phyloP scores from a whole-genome alignment of 1,140 invertebrate species.

The Zaprionus davidi region DNA sequence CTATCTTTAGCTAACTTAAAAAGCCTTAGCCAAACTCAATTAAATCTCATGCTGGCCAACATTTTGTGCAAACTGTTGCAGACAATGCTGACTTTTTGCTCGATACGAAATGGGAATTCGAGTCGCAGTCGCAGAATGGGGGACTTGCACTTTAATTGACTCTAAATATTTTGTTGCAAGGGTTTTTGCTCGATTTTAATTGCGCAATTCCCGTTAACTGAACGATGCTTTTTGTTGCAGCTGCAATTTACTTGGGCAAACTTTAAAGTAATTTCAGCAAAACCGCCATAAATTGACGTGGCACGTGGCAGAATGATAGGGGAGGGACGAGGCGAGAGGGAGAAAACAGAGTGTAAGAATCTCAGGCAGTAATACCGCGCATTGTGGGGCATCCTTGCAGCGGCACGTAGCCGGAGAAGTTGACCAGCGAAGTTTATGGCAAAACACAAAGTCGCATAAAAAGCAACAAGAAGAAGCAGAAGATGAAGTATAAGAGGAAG shows the following conservation, averaged over 20 bases:
- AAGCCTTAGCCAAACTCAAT: not conserved
- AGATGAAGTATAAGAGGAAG: not conserved
- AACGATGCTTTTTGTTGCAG: conserved; percentile 53
- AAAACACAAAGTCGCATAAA: conserved; percentile 68
- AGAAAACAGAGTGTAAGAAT: not conserved
- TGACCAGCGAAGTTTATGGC: conserved; percentile 63
- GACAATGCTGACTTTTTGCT: conserved; percentile 1
- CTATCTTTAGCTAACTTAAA: too few relatives aligned
- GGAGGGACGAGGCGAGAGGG: not conserved
- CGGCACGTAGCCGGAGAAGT: conserved; percentile 51
- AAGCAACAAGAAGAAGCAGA: conserved; percentile 35
- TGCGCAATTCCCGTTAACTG: conserved; percentile 58
- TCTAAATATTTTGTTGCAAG: conserved; percentile 74
- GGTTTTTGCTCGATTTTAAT: conserved; percentile 65
- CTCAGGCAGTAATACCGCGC: not conserved
- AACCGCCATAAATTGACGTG: conserved; percentile 63
- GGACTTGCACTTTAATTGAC: conserved; percentile 62
- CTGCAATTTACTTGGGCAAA: conserved; percentile 45
- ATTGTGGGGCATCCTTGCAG: conserved; percentile 26
- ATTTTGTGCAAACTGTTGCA: conserved; percentile 26
- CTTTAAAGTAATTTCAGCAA: conserved; percentile 72
- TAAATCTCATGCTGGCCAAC: conserved; percentile 1
- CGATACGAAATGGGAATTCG: not conserved
- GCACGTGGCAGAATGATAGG: conserved; percentile 10
- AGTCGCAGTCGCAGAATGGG: not conserved